These are phyloP conservation scores for Sinella curviseta DNA, from an alignment of 1,140 invertebrate species.

Conservation along the genomic window DNA sequence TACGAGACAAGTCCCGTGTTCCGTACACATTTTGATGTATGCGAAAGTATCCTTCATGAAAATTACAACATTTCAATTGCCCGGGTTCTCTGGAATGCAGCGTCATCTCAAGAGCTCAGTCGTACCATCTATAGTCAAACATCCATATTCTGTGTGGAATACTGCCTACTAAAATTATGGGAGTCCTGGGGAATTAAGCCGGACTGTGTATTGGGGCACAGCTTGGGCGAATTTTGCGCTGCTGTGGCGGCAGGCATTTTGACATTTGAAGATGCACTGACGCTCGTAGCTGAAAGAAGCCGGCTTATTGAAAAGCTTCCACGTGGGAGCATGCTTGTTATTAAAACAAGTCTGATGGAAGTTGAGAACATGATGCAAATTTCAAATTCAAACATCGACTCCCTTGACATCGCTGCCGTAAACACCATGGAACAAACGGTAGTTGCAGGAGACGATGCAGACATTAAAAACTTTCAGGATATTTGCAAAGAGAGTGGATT, in stretches of 20 bases:
- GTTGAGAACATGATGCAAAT: not conserved
- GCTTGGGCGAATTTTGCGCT: constrained; percentile 40
- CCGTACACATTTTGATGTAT: constrained; percentile 17
- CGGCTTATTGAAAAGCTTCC: constrained; percentile 29
- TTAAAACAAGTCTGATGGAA: constrained; percentile 1
- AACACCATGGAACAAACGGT: not conserved
- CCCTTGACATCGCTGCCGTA: not conserved
- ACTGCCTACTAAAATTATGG: constrained; percentile 33
- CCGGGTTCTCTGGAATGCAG: not conserved
- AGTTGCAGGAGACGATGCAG: constrained; percentile 4
- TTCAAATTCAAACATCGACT: not conserved
- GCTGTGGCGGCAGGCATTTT: constrained; percentile 35
- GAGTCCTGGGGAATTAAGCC: constrained; percentile 34
- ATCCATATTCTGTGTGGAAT: constrained; percentile 39
- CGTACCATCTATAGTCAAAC: constrained; percentile 39
- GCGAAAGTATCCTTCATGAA: not conserved
- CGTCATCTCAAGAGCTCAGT: not conserved
- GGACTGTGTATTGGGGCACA: constrained; percentile 35
- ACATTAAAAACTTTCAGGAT: not conserved
- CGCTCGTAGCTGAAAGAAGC: constrained; percentile 20
- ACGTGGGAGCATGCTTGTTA: constrained; percentile 34
- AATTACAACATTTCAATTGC: not conserved
- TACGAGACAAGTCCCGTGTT: constrained; percentile 31
- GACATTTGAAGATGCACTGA: constrained; percentile 32
- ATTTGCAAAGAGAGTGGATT: not conserved